Base-by-base conservation (phyloP, 2,888 invertebrate genomes). In the Metalampra italica region DNA sequence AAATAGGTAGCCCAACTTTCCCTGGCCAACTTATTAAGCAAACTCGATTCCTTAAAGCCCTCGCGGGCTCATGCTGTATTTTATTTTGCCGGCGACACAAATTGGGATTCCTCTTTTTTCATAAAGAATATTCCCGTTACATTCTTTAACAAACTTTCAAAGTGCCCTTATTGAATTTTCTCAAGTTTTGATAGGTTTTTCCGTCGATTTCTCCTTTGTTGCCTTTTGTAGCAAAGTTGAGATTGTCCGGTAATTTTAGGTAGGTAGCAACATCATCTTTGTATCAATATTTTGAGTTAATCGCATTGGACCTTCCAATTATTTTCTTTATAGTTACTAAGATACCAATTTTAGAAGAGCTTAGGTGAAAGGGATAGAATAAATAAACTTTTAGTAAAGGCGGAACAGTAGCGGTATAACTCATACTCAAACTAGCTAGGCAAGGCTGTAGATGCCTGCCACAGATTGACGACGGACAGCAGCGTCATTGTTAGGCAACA, bases 131-230 rank as follows among this genome's bases (percentile, higher is more conserved):
- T 84, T 80, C 79, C 71, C 62, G 81, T 80, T 83, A 82, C 83
- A 80, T 78, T 76, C 78, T 78, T 82, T 82, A 84, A 82, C 82
- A 83, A 88, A 88, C 80, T 88, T 85, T 72, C 77, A 71, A 85
- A 88, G 84, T 87, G 84, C 76, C 84, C 77, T 88, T 88, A 88
- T 88, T 88, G 86, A 88, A 88, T 88, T 88, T 86, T 79, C 85
- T 78, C 80, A 86, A 88, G 82, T 88, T 88, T 86, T 88, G 88
- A 88, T 88, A 87, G 88, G 88, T 88, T 82, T 87, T 83, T 82
- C 80, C 84, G 78, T 71, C 82, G 80, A 84, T 83, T 84, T 78
- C 75, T 78, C 67, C 71, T 75, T 71, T 78, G 83, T 82, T 75
- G 81, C 75, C 74, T 71, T 76, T 72, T 68, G 67, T 60, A 61